Evolutionary conservation across 2,797 vertebrate genomes (phyloP), one percentile per base, ranked within the genome.

Genomic region (Sebastes oblongus): DNA sequence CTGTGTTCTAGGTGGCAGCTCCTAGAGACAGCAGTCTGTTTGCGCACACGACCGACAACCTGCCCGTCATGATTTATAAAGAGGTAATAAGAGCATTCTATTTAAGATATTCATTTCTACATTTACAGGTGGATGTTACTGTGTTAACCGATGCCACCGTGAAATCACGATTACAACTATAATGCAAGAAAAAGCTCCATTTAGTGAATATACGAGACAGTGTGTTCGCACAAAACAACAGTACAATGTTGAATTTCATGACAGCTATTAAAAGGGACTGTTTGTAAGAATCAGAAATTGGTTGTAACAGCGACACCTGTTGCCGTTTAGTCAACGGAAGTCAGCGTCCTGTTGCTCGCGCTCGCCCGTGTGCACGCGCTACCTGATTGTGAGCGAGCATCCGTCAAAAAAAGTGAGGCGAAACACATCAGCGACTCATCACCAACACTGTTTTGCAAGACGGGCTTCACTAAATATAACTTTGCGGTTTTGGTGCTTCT

Each of bases 1-100:
- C 7, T 81, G 14, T 74, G 2, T 80, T 84, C 1, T 6, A 94
- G 93, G 85, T 92, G 66, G 75, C 36, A 29, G 82, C 77, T 25
- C 90, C 90, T 1, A 56, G 3, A 60, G 56, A 85, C 86, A 86
- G 81, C 69, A 72, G 46, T 55, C 52, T 87, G 46, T 86, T 32
- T 64, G 14, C 66, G 6, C 8, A 29, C 2, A 2, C 0, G 2
- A 4, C 1, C 0, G 0, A 8, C 24, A 61, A 39, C 1, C 4
- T 29, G 10, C 72, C 58, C 13, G 18, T 91, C 30, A 82, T 84
- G 91, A 85, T 94, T 77, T 93, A 89, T 70, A 25, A 81, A 36
- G 54, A 87, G 91, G 92, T 93, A 84, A 78, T 29, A 9, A 36
- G n/a, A 61, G 5, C 8, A 7, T 60, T 7, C 4, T 1, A 4